Evolutionary conservation across 2,113 vertebrate genomes (phyloP).

Genomic region (Salvelinus fontinalis): DNA sequence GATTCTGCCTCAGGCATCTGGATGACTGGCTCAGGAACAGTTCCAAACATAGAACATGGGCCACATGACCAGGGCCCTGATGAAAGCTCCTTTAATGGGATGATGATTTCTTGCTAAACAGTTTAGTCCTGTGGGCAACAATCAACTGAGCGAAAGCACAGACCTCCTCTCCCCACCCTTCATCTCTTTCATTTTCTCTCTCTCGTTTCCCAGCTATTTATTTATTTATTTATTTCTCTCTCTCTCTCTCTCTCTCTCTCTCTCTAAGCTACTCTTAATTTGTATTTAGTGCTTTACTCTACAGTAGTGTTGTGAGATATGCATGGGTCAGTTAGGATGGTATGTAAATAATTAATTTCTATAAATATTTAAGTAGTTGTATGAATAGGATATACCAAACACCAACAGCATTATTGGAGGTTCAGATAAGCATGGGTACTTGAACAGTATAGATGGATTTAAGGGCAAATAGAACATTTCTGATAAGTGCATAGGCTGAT

Average conservation of each 20-base stretch:
- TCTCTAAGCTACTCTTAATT: not conserved
- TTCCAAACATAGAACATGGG: conserved; percentile 22
- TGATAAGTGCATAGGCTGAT: too few species aligned
- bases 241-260: too few species aligned
- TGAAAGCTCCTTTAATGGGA: conserved; percentile 23
- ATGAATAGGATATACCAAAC: not conserved
- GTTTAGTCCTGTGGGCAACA: conserved; percentile 29
- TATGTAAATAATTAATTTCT: not conserved
- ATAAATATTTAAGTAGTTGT: not conserved
- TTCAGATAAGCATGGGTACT: not conserved
- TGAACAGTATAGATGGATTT: not conserved
- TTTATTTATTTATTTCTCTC: not conserved
- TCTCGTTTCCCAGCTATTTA: not conserved
- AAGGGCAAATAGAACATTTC: not conserved
- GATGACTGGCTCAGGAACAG: conserved; percentile 10
- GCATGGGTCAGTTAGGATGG: not conserved
- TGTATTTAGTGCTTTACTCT: not conserved
- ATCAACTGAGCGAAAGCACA: not conserved
- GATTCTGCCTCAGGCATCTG: conserved; percentile 17
- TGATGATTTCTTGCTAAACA: conserved; percentile 15
- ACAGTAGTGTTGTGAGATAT: not conserved
- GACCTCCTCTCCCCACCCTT: not conserved
- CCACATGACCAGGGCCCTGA: conserved; percentile 41
- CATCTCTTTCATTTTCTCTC: not conserved
- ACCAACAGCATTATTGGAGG: not conserved